Percentiles rank a stretch among this genome's conserved stretches.
Conservation (phyloP, 1,140 invertebrate species). For the Meloidogyne chitwoodi region DNA sequence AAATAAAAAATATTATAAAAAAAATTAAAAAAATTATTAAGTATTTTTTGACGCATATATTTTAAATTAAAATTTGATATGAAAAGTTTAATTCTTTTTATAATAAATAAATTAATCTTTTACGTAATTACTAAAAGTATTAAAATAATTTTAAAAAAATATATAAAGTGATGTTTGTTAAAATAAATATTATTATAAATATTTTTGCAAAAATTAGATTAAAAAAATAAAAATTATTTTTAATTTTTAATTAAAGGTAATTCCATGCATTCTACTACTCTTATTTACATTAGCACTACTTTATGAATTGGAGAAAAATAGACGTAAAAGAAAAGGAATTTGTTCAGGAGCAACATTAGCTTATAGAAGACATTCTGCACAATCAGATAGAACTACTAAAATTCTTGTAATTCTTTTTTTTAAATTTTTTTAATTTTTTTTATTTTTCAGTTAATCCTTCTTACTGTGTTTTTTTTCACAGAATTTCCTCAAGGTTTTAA, state of each 20-base stretch:
- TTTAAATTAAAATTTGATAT: background rate
- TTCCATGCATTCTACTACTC: constrained; percentile 39
- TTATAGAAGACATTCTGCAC: constrained; percentile 19
- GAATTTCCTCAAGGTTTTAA: constrained; percentile 37
- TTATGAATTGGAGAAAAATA: constrained; percentile 35
- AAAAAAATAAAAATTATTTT: background rate
- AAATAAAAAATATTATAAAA: too few species aligned
- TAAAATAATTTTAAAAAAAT: background rate
- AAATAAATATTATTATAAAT: background rate
- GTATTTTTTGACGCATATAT: background rate
- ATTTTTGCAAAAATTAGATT: background rate
- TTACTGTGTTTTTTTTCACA: constrained; percentile 35
- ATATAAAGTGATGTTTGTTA: background rate
- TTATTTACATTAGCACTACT: constrained; percentile 42
- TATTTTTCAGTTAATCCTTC: constrained; percentile 21
- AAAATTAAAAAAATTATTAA: too few species aligned
- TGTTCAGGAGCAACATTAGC: constrained; percentile 45
- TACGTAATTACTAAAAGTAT: background rate
- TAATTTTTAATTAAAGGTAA: constrained; percentile 37
- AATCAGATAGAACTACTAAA: constrained; percentile 46
- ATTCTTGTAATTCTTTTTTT: constrained; percentile 10
- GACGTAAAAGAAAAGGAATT: constrained; percentile 27
- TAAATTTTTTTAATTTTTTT: background rate
- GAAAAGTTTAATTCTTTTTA: background rate
- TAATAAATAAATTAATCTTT: background rate